Percentiles rank a stretch among this genome's conserved stretches.
These are phyloP conservation scores for Oncopeltus fasciatus DNA, from an alignment of 1,140 invertebrate species.

Conservation along the genomic window DNA sequence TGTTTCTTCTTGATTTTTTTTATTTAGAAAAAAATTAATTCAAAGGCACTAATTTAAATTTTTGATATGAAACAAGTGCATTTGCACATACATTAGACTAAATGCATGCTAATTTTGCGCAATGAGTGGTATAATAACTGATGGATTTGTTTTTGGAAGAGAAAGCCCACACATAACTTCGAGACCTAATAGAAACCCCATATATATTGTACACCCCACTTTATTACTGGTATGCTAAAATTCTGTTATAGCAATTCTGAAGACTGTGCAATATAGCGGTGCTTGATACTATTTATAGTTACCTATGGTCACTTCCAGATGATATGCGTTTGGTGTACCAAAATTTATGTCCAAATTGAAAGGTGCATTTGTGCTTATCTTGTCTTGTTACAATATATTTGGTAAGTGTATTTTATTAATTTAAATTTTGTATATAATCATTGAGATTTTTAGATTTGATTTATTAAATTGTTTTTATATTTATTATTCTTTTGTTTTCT, in stretches of 20 bases:
- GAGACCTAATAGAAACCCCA: conserved; percentile 6
- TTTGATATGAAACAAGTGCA: too few relatives aligned
- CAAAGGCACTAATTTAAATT: not conserved
- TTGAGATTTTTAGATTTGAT: not conserved
- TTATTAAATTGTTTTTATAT: conserved; percentile 9
- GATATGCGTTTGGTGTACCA: conserved; percentile 2
- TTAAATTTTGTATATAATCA: conserved; percentile 8
- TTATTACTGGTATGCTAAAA: conserved; percentile 2
- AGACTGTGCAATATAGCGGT: conserved; percentile 19
- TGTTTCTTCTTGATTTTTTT: not conserved
- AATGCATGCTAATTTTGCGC: conserved; percentile 2
- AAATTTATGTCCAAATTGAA: conserved; percentile 11
- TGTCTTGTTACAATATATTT: not conserved
- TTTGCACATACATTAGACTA: not conserved
- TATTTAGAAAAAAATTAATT: not conserved
- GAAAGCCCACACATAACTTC: conserved; percentile 1
- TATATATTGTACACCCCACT: conserved; percentile 2
- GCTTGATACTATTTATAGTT: conserved; percentile 13
- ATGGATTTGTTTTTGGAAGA: not conserved
- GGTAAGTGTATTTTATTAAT: conserved; percentile 1
- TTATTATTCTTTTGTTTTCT: not conserved
- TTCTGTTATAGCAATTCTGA: conserved; percentile 10
- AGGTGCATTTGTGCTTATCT: conserved; percentile 11
- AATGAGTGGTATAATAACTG: not conserved
- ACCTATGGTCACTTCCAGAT: conserved; percentile 13